Percentiles rank a stretch among this genome's conserved stretches.
Conservation (phyloP, 2,888 invertebrate genomes). For the Polylopha cassiicola region DNA sequence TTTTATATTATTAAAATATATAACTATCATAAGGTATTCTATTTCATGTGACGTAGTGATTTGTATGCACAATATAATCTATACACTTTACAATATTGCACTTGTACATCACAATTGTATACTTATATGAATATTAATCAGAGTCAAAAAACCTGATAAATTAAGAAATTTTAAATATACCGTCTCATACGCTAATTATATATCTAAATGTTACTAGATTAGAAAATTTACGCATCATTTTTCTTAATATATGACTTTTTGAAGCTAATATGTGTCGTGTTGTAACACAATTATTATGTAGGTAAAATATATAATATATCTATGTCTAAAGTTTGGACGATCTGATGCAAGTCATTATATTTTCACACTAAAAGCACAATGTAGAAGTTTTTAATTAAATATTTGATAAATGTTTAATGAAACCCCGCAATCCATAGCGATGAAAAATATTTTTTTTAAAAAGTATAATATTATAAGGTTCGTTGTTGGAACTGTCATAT, state of each 20-base stretch:
- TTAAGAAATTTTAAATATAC: slow-evolving; percentile 36
- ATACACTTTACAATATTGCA: slow-evolving; percentile 27
- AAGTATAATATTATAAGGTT: too few relatives aligned
- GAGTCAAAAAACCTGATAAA: slow-evolving; percentile 66
- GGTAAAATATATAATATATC: slow-evolving; percentile 10
- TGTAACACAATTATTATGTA: slow-evolving; percentile 19
- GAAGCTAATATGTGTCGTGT: slow-evolving; percentile 40
- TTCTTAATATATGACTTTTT: slow-evolving; percentile 24
- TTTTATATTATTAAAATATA: too few relatives aligned
- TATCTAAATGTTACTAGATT: slow-evolving; percentile 25
- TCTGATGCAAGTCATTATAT: slow-evolving; percentile 58
- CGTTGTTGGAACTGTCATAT: too few relatives aligned
- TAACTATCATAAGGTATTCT: slow-evolving; percentile 9
- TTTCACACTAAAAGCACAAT: slow-evolving; percentile 15
- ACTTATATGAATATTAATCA: slow-evolving; percentile 34
- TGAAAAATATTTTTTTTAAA: not conserved
- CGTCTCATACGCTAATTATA: slow-evolving; percentile 29
- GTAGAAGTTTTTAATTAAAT: slow-evolving; percentile 18
- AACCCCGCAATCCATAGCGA: slow-evolving; percentile 6
- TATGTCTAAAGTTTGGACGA: slow-evolving; percentile 27
- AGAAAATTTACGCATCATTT: slow-evolving; percentile 6
- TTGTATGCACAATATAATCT: slow-evolving; percentile 22
- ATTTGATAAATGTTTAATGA: slow-evolving; percentile 24
- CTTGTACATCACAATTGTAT: slow-evolving; percentile 26
- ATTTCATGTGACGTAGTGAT: slow-evolving; percentile 16